Evolutionary conservation across 2,888 invertebrate species (phyloP), one percentile per base, ranked within the genome.

Genomic region (Spodoptera exigua): DNA sequence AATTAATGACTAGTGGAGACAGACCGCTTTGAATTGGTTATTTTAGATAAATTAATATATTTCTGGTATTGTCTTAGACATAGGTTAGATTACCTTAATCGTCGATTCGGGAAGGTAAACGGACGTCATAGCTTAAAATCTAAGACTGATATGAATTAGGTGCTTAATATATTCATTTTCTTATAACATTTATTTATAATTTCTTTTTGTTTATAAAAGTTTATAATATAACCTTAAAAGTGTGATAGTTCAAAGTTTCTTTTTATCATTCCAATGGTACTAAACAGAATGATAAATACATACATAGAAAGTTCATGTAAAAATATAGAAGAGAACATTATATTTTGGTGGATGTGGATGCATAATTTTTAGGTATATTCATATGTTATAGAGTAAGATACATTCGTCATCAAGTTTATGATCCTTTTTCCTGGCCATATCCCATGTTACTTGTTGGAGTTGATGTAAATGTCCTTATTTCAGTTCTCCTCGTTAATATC

Each of bases 121-220:
- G 18, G 57, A 76, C 59, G 36, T 57, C 60, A 49, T 74, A 79
- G 70, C 73, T 77, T 80, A 80, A 79, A 79, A 78, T 83, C 78
- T 76, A 87, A 88, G 88, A 88, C 87, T 88, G 87, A 88, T 83
- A 73, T 75, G 72, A 84, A 70, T 82, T 82, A 82, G 87, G 88
- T 87, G 88, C 84, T 87, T 84, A 76, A 71, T 64, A 61, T 70
- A 63, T 73, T 74, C 70, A 69, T 66, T 78, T 68, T 69, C 52
- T 45, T 51, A 34, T 14, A 57, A 45, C 48, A 45, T 27, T 54
- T 12, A 41, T 44, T 27, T 45, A 48, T 76, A 57, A 55, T 59
- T 70, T 64, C 47, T 61, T 57, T 61, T 62, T 57, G 43, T 48
- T 56, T 66, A 58, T 69, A 60, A 55, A 58, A 55, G 52, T 49